Conservation (phyloP, 2,797 vertebrate genomes). For the Sebastes goodei region DNA sequence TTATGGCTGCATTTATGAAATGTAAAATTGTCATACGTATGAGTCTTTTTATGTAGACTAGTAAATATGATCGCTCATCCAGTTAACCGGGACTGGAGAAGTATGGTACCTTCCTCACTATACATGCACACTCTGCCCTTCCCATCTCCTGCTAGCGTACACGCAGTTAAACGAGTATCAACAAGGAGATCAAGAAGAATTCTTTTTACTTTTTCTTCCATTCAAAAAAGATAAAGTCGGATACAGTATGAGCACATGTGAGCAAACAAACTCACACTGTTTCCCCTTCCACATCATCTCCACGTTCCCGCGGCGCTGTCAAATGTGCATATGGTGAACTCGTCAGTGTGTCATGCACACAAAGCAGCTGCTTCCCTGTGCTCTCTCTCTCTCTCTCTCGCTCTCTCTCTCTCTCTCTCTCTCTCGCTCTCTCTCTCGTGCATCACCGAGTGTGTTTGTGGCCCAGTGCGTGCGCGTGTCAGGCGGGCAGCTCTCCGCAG, state of each 20-base stretch:
- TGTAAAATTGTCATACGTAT: neutral
- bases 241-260: neutral
- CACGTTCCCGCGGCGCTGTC: constrained; percentile 37
- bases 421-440: neutral
- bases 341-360: constrained; percentile 45
- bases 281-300: constrained; percentile 33
- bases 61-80: neutral
- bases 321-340: constrained; percentile 66
- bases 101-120: neutral
- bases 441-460: constrained; percentile 33
- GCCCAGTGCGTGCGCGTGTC: neutral
- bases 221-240: constrained; percentile 10
- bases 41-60: neutral
- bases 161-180: neutral
- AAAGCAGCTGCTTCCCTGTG: constrained; percentile 45
- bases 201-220: neutral
- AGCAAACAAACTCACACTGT: constrained; percentile 4
- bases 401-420: neutral
- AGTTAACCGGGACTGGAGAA: neutral
- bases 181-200: constrained; percentile 14
- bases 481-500: constrained; percentile 60
- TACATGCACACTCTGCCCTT: neutral
- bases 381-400: neutral
- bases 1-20: neutral
- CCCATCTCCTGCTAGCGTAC: neutral